Base-by-base conservation (phyloP, 2,888 invertebrate genomes). In the Rotaria macrura region DNA sequence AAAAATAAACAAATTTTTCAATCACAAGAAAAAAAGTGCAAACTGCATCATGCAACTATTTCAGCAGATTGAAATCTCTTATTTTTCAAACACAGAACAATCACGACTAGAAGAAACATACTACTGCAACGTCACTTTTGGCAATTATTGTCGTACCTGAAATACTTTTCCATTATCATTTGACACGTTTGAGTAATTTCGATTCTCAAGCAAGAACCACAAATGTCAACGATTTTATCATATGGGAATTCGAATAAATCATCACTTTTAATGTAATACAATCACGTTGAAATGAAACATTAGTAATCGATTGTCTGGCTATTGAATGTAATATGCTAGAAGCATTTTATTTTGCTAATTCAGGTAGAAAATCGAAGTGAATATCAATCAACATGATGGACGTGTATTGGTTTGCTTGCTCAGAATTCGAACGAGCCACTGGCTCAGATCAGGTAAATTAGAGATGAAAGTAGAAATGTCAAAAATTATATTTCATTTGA, bases 221-320 rank as follows among this genome's bases (percentile, higher is more conserved):
- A 49, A 88, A 89, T 84, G 84, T 89, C 7, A 89, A 90, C 87
- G 91, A 91, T 86, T 89, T 91, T 29, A 89, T 91, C 49, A 89
- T 89, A 84, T 91, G 91, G 91, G 88, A 89, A 84, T 91, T 90
- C 87, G 88, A 88, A 43, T 25, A 79, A 79, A 40, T 43, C 17
- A 79, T 79, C 43, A 40, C n/a, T n/a, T 43, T 12, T 43, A 9
- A 17, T 79, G 25, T 79, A 12, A 43, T 79, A 79, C 79, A 79
- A 79, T 79, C 43, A 79, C 40, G 40, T 43, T 25, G 25, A 12
- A 79, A 40, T 43, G 79, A 79, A 43, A 79, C 40, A 9, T 25
- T 79, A 79, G 43, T 7, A 79, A 79, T 43, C 79, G 79, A 79
- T n/a, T 79, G 79, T 79, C 10, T 79, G 10, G 79, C 43, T 12